Base-by-base conservation (phyloP, 2,797 vertebrate genomes). In the Phalanger gymnotis region DNA sequence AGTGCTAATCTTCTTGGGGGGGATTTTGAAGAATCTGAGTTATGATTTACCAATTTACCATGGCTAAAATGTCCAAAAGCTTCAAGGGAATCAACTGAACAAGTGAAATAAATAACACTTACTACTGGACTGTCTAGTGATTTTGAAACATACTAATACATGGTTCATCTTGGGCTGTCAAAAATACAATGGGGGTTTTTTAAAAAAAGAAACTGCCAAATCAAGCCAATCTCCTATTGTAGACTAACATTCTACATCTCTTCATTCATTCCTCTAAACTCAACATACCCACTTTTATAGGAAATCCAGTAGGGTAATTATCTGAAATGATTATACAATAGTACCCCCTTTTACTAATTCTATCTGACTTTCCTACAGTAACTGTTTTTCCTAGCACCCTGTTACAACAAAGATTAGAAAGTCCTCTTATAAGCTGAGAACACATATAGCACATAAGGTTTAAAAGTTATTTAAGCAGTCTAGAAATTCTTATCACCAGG, bases 161-260 rank as follows among this genome's bases (percentile, higher is more conserved):
- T 11, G 47, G 40, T 91, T 91, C n/a, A 55, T 47, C 13, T 53
- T 22, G n/a, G 61, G 56, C 52, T 93, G 27, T 93, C 58, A 93
- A 92, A 95, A 57, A 91, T 52, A 47, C 34, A 61, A 54, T 53
- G 90, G 66, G 40, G 47, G 61, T 81, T 87, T 91, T 94, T 90
- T n/a, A 53, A 92, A 89, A 51, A 89, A 51, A 89, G 73, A 47
- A 96, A 90, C 19, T 58, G 58, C 57, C 87, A 47, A 81, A 81
- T 47, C 9, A 55, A 87, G 54, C 6, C 28, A 19, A 47, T 30
- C 11, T 47, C 53, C 47, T 51, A 52, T 92, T 52, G 27, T 53
- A 54, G 52, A 34, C 1, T 94, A 47, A 56, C 34, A 55, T 34
- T 51, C 58, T 90, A 58, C 27, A 91, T 61, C 22, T 90, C 16